Base-by-base conservation (phyloP, 2,113 vertebrate genomes). In the Dryoscopus gambensis region DNA sequence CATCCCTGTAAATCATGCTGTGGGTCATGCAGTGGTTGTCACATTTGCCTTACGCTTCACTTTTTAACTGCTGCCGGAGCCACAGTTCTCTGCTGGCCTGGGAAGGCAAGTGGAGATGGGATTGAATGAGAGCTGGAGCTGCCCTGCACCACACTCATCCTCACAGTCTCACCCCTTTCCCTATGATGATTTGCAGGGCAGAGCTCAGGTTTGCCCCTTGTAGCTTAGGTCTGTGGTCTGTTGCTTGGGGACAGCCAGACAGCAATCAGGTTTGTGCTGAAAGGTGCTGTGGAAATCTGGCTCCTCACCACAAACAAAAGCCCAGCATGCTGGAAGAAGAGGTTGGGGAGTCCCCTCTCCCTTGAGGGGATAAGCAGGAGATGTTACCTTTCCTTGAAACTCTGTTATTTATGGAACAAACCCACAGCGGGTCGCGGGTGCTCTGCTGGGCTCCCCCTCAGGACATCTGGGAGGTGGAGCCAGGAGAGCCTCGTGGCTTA, bases 221-320 rank as follows among this genome's bases (percentile, higher is more conserved):
- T 65, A 52, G 17, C 37, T 49, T 35, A 16, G 33, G 24, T 73
- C n/a, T 0, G 0, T 30, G 33, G 11, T 50, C 25, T 33, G 2
- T 55, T 30, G 21, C 37, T 46, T 53, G 52, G 37, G 35, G 71
- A n/a, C n/a, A 67, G 56, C 7, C 44, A 27, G 21, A 16, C 2
- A 3, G 5, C 0, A 3, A 21, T 35, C 11, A 15, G 9, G 23
- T 42, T 55, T 20, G 2, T 55, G 60, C 49, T 12, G 37, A 46
- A 59, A 79, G 40, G 2, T 59, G 56, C 3, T 46, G 33, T 71
- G 75, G 23, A 53, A 35, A 11, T 68, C 23, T 9, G 44, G 52
- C 23, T 69, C 35, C 80, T 81, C 44, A 33, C 27, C 13, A 25
- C 25, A 40, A 47, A 31, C 21, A 42, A 30, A 31, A 23, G 2